Percentiles rank a stretch among this genome's conserved stretches.
Evolutionary conservation across 2,797 vertebrate genomes (phyloP).

Genomic region (Forpus xanthops): DNA sequence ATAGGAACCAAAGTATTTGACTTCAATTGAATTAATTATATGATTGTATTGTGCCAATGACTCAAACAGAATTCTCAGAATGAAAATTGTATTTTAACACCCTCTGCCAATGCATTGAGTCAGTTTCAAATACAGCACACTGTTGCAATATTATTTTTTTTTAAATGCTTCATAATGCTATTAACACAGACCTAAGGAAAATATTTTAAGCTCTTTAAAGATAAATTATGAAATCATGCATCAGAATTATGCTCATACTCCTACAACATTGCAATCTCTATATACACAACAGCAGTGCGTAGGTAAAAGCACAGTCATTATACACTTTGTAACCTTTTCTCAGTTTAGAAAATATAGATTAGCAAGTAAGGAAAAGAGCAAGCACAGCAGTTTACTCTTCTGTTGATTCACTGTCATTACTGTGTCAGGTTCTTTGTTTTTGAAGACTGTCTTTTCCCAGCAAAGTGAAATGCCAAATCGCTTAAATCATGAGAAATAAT

Average conservation of each 20-base stretch:
- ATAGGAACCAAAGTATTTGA: not conserved
- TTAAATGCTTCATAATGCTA: not conserved
- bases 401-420: not conserved
- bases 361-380: not conserved
- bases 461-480: not conserved
- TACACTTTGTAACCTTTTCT: not conserved
- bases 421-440: not conserved
- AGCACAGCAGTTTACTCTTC: constrained; percentile 10
- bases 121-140: not conserved
- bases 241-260: not conserved
- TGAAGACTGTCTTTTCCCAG: not conserved
- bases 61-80: not conserved
- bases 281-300: not conserved
- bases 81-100: not conserved
- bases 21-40: not conserved
- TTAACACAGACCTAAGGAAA: not conserved
- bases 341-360: not conserved
- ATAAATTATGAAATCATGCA: not conserved
- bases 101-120: not conserved
- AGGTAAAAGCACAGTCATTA: constrained; percentile 1
- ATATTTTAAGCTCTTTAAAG: not conserved
- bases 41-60: not conserved
- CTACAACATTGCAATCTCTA: not conserved
- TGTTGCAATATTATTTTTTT: not conserved
- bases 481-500: constrained; percentile 15